Base-by-base conservation (phyloP, 1,140 invertebrate species). In the Ptiloglossa arizonensis region DNA sequence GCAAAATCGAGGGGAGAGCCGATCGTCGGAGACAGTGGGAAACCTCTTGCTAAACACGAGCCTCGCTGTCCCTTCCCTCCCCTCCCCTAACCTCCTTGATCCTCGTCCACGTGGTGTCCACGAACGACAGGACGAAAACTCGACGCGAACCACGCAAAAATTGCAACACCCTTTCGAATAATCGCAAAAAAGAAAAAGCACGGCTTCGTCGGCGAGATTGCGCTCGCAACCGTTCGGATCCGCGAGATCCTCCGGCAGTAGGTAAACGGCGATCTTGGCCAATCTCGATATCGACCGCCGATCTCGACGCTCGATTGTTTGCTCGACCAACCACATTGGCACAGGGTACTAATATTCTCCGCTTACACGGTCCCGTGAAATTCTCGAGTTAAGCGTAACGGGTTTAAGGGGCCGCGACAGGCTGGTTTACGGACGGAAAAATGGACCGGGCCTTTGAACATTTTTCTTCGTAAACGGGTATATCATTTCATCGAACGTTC, bases 151-250 rank as follows among this genome's bases (percentile, higher is more conserved):
- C 56, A 81, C 69, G 41, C 57, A 29, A 24, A 62, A 81, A 78
- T 82, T 82, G 66, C 79, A 71, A 77, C 60, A 82, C 72, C 19
- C 62, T 44, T 59, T 73, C 63, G 57, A 74, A 81, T 44, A 57
- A 32, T 24, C 48, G 13, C 24, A 2, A 3, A n/a, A 15, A 5
- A 9, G 9, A 38, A 38, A 38, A 38, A 5, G 35, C 3, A 38
- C 9, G 9, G 35, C 9, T 44, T 44, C 4, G 15, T 8, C 6
- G 19, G 50, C 38, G 22, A 72, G n/a, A 59, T 63, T 62, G 62
- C n/a, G 63, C 46, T 35, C 48, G 71, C 48, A 50, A 72, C 52
- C 24, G 38, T 19, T 35, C 48, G 41, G 17, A 44, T 44, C 19
- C 13, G 22, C 15, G 24, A 11, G 29, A 76, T 81, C 48, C 44